Evolutionary conservation across 92 coral and sea anemone species (phyloP).

Genomic region (Epizoanthus fatuus): DNA sequence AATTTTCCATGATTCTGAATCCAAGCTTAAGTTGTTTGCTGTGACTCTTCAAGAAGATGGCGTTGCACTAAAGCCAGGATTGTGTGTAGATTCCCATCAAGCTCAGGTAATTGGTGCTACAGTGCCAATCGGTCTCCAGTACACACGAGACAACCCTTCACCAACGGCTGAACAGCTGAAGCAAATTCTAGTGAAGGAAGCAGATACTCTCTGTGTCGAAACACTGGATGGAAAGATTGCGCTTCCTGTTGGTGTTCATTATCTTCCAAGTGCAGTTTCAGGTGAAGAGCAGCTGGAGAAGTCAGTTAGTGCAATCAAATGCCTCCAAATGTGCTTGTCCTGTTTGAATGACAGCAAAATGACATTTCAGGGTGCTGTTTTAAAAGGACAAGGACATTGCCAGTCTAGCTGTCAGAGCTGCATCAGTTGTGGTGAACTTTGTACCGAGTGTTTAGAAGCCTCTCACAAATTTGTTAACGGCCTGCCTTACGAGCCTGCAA

Average conservation of each 20-base stretch:
- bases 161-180: slow-evolving; percentile 47
- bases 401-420: slow-evolving; percentile 30
- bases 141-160: slow-evolving; percentile 33
- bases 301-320: slow-evolving; percentile 22
- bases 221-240: slow-evolving; percentile 60
- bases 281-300: slow-evolving; percentile 34
- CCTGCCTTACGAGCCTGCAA: slow-evolving; percentile 35
- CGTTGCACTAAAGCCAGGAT: slow-evolving; percentile 48
- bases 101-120: slow-evolving; percentile 43
- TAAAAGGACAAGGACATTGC: slow-evolving; percentile 37
- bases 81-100: slow-evolving; percentile 34
- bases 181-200: slow-evolving; percentile 42
- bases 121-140: slow-evolving; percentile 37
- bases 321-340: slow-evolving; percentile 32
- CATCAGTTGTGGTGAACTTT: slow-evolving; percentile 16
- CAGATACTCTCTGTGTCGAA: slow-evolving; percentile 25
- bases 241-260: slow-evolving; percentile 5
- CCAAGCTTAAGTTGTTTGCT: slow-evolving; percentile 52
- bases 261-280: neutral
- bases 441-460: slow-evolving; percentile 11
- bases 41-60: slow-evolving; percentile 59
- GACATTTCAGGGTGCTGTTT: slow-evolving; percentile 27
- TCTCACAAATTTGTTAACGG: slow-evolving; percentile 15
- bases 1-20: slow-evolving; percentile 32
- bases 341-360: slow-evolving; percentile 16